Base-by-base conservation (phyloP, 2,113 vertebrate genomes). In the rat (Rattus norvegicus) region DNA sequence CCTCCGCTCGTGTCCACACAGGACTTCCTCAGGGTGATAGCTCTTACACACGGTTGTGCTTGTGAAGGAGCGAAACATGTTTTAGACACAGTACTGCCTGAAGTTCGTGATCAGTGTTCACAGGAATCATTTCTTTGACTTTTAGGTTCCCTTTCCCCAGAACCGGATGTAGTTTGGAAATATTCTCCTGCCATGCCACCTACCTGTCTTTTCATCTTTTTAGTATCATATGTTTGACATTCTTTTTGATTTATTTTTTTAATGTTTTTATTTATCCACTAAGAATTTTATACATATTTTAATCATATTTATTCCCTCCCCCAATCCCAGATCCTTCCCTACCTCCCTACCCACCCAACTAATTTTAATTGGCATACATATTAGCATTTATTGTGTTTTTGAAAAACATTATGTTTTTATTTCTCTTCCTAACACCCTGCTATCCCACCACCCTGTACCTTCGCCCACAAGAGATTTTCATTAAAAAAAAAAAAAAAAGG, bases 271-370 rank as follows among this genome's bases (percentile, higher is more conserved):
- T 43, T 84, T 61, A 83, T 43, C 63, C 24, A 43, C 9, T 43
- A n/a, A 84, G 59, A 43, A 63, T 63, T 84, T 63, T 84, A 84
- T 28, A 63, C 56, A 80, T 80, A 39, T 43, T 83, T 84, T 63
- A 14, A 28, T 63, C 5, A 28, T 63, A 26, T 63, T 63, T n/a
- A 28, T 39, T 26, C 11, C 13, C 59, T 63, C 13, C 24, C 33
- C 33, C 19, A 36, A 26, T n/a, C 36, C 20, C 17, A 52, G 85
- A 54, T 70, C 47, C 65, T 69, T 11, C 30, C 33, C 30, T 17
- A 33, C 43, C 65, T 88, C 11, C 47, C 47, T 70, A 61, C n/a
- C 13, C 36, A 28, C 24, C n/a, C 56, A 84, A 30, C 14, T 84
- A n/a, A 61, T 63, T 63, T 84, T 43, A 84, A 47, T 49, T 67